phyloP scores from a whole-genome alignment of 2,888 invertebrate genomes.

The Pyralis farinalis region DNA sequence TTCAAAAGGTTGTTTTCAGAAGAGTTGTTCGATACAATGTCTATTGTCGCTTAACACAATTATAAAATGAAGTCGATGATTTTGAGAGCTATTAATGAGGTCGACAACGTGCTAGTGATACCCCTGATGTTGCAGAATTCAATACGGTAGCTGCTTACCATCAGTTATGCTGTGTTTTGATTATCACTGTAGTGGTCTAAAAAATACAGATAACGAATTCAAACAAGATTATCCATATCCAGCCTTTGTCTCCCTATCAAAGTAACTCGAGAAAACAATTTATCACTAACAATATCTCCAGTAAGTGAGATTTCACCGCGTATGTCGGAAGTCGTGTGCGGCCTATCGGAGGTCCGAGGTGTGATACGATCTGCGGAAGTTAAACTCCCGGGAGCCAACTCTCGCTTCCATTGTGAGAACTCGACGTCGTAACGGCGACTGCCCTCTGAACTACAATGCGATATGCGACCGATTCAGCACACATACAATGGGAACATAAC shows the following conservation, averaged over 20 bases:
- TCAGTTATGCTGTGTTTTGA: no score
- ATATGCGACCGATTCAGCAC: conserved; percentile 44
- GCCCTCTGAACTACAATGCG: conserved; percentile 64
- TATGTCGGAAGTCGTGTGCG: conserved; percentile 48
- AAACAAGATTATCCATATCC: background rate
- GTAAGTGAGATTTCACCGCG: conserved; percentile 16
- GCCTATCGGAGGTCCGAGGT: conserved; percentile 43
- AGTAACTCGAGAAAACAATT: conserved; percentile 8
- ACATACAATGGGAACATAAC: conserved; percentile 56
- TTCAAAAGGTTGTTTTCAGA: no score
- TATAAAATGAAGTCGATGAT: no score
- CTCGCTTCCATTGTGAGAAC: conserved; percentile 67
- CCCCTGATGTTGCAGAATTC: no score
- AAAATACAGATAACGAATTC: background rate
- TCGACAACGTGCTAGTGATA: no score
- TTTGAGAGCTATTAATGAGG: no score
- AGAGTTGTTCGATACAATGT: no score
- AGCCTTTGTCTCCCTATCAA: conserved; percentile 5
- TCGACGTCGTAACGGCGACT: conserved; percentile 48
- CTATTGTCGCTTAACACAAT: no score
- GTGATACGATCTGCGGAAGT: conserved; percentile 65
- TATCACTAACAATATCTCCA: conserved; percentile 2
- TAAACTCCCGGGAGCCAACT: conserved; percentile 48
- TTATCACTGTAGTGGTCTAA: no score
- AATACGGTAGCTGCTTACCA: no score